Evolutionary conservation across 2,797 vertebrate genomes (phyloP), one percentile per base, ranked within the genome.

Genomic region (Pyrocephalus nanus): DNA sequence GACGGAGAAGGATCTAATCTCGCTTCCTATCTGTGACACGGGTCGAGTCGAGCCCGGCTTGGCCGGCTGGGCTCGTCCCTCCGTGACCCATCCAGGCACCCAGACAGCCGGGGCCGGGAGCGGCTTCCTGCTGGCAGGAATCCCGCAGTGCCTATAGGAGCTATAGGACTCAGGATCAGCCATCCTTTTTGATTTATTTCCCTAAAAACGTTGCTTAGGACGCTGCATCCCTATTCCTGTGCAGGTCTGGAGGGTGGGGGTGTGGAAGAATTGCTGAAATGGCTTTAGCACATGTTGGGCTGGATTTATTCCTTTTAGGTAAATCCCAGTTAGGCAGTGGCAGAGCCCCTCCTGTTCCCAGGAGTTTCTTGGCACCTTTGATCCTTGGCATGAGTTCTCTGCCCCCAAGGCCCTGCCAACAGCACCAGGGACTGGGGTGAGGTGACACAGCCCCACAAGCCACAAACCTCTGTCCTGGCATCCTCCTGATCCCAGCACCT

Each of bases 1-100:
- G 96, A 96, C 80, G 93, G 92, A 92, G 95, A 50, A 92, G 61
- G 87, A 71, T 11, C 65, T 96, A 95, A 97, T 97, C 96, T 96
- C 5, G 15, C 70, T 96, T 97, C 96, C 95, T 86, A 87, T 95
- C 92, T 92, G 73, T 21, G 82, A 27, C 8, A 43, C 0, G 6
- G 86, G 64, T 58, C 36, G 1, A n/a, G 43, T 61, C 71, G 66
- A 84, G 67, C 86, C 73, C 2, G 2, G 64, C 81, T 57, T 36
- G 4, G 88, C 81, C 1, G 2, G 60, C 84, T 60, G 42, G 3
- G 88, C 47, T n/a, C 21, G 55, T 55, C 74, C 88, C 88, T 20
- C 61, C 1, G 2, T 45, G 90, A 84, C 85, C 87, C 4, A 72
- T 12, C 75, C 91, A 53, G 47, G 64, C 13, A 62, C 64, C 65